Conservation (phyloP, 1,140 invertebrate genomes). For the Diachasma alloeum region DNA sequence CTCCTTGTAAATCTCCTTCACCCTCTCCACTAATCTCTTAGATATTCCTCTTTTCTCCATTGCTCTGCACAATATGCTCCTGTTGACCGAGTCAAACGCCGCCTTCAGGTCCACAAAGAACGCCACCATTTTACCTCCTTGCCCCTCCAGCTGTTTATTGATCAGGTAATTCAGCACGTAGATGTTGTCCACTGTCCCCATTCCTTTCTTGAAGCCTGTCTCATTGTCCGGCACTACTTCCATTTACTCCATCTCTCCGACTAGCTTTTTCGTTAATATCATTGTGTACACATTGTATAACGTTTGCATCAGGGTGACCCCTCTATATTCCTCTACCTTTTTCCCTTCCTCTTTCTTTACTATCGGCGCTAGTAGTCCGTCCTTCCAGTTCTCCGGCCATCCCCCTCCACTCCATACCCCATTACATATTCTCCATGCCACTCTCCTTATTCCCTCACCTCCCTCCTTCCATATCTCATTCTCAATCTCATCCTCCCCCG, state of each 20-base stretch:
- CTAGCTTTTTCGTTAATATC: constrained; percentile 17
- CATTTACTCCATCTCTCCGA: too few relatives aligned
- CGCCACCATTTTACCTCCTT: constrained; percentile 13
- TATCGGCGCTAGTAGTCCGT: too few relatives aligned
- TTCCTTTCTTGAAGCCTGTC: constrained; percentile 27
- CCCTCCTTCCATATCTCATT: too few relatives aligned
- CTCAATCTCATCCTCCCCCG: too few relatives aligned
- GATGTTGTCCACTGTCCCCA: constrained; percentile 31
- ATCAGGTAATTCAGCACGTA: constrained; percentile 25
- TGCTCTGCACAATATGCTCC: constrained; percentile 22
- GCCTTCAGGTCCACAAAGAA: constrained; percentile 31
- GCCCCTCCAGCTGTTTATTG: neutral
- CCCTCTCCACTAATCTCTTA: constrained; percentile 16
- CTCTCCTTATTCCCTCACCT: too few relatives aligned
- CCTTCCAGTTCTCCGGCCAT: too few relatives aligned
- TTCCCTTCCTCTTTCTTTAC: constrained; percentile 41
- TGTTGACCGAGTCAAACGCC: too few relatives aligned
- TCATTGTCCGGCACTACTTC: too few relatives aligned
- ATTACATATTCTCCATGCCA: too few relatives aligned
- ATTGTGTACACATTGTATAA: too few relatives aligned
- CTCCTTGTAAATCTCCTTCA: constrained; percentile 29
- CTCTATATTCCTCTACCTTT: constrained; percentile 40
- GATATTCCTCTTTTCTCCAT: constrained; percentile 23
- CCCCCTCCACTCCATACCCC: too few relatives aligned
- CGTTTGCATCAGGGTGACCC: too few relatives aligned